Evolutionary conservation across 1,140 invertebrate species (phyloP).

Genomic region (Trachelipus rathkii): DNA sequence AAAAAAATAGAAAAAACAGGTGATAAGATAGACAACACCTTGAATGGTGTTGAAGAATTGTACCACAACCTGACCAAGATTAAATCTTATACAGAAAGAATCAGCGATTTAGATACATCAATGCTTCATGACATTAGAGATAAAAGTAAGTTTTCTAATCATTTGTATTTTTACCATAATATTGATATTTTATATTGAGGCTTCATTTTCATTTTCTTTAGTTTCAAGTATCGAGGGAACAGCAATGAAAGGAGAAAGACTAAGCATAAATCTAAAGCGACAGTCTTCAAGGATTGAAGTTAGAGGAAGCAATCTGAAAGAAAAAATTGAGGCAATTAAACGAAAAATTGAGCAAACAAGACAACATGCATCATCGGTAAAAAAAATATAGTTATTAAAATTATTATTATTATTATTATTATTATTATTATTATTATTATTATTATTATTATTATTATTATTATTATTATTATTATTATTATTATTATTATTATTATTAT

Average conservation of each 20-base stretch:
- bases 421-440: no score
- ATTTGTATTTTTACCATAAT: slow-evolving; percentile 43
- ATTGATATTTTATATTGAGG: not conserved
- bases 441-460: no score
- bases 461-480: no score
- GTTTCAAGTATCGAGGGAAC: slow-evolving; percentile 53
- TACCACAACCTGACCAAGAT: slow-evolving; percentile 7
- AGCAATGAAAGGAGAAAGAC: slow-evolving; percentile 43
- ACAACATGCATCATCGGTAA: slow-evolving; percentile 74
- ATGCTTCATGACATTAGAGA: slow-evolving; percentile 31
- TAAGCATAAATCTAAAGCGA: slow-evolving; percentile 41
- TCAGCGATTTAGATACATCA: not conserved
- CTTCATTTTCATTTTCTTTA: slow-evolving; percentile 51
- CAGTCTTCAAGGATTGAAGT: slow-evolving; percentile 42
- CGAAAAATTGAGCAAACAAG: slow-evolving; percentile 70
- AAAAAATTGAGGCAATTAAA: slow-evolving; percentile 63
- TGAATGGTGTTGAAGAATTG: not conserved
- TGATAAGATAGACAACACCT: not conserved
- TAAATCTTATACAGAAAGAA: not conserved
- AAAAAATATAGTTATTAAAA: no score
- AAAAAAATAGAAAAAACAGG: not conserved
- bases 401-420: no score
- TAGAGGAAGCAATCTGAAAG: slow-evolving; percentile 37
- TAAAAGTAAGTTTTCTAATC: slow-evolving; percentile 44
- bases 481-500: no score